Evolutionary conservation across 2,113 vertebrate species (phyloP), one percentile per base, ranked within the genome.

Genomic region (Salvelinus namaycush): DNA sequence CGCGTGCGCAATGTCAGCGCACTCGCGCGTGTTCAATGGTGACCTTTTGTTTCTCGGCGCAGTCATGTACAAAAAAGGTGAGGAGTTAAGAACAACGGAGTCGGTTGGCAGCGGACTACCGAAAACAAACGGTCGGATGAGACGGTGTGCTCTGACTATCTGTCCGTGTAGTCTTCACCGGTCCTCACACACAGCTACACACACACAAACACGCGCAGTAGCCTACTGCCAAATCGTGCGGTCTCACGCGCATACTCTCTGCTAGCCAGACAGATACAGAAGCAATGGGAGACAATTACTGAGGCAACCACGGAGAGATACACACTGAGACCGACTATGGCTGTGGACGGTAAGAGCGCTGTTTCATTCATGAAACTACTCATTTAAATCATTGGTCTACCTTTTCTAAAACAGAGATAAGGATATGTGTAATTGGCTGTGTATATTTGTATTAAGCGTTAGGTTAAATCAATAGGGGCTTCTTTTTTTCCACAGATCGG

Each of bases 291-390:
- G 89, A 81, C 78, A 76, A 77, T 85, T 82, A 88, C 76, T 94
- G 87, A 92, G 75, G 69, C 73, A 88, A 91, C 84, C 88, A 93
- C 93, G 90, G 90, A 93, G 86, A 89, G 90, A 90, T 90, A 89
- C 89, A 86, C 89, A 82, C 87, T 85, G 74, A 90, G 86, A 93
- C 92, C 92, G 82, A 88, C 76, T 20, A 94, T 94, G 93, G 93
- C 93, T 83, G 93, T 94, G 88, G 93, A 94, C 92, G 93, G 93
- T 94, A 93, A 87, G 93, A 75, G 84, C 84, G 67, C 8, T 73
- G 71, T 62, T 39, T 18, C 51, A 57, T 68, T 18, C 60, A 65
- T 39, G 51, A 54, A 54, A 54, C 16, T 7, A 54, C 51, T 54
- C 3, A 54, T 54, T 54, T 54, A 4, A 54, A 54, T 4, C 51